These are phyloP conservation scores for Megalurothrips usitatus DNA, from an alignment of 2,888 invertebrate genomes.

Conservation along the genomic window DNA sequence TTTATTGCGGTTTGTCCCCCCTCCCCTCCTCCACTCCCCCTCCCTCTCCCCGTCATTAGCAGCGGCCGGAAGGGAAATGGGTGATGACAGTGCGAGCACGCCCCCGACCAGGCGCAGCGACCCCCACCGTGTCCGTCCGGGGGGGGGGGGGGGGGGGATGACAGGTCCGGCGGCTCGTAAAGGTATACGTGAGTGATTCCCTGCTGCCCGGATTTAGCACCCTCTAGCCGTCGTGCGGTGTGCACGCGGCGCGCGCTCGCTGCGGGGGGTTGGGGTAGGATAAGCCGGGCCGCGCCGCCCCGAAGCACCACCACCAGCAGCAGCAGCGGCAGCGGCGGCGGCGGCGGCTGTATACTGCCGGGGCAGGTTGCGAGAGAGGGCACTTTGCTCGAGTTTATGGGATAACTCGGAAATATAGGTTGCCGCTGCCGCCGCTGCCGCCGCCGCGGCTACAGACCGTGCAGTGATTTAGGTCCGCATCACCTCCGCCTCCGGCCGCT, in stretches of 20 bases:
- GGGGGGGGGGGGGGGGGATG: not conserved
- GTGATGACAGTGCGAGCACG: slow-evolving; percentile 17
- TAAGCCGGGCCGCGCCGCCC: not conserved
- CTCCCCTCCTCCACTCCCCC: not conserved
- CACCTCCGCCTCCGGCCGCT: not conserved
- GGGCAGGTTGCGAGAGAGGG: not conserved
- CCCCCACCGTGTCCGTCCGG: not conserved
- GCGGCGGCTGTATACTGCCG: not conserved
- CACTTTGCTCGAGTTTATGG: slow-evolving; percentile 24
- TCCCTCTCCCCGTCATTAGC: not conserved
- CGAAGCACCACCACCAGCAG: too few relatives aligned
- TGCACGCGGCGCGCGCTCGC: not conserved
- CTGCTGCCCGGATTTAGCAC: slow-evolving; percentile 10
- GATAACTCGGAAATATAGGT: slow-evolving; percentile 25
- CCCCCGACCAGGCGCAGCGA: not conserved
- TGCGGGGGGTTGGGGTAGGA: slow-evolving; percentile 48
- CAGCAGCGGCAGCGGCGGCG: too few relatives aligned
- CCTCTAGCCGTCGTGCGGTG: not conserved
- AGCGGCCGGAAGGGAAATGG: not conserved
- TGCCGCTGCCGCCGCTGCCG: not conserved
- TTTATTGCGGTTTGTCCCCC: not conserved
- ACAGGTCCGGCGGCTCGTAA: slow-evolving; percentile 2
- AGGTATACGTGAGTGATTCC: slow-evolving; percentile 24
- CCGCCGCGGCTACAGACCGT: not conserved
- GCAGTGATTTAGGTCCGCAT: not conserved